Base-by-base conservation (phyloP, 2,113 vertebrate species). In the Phoenicopterus ruber region DNA sequence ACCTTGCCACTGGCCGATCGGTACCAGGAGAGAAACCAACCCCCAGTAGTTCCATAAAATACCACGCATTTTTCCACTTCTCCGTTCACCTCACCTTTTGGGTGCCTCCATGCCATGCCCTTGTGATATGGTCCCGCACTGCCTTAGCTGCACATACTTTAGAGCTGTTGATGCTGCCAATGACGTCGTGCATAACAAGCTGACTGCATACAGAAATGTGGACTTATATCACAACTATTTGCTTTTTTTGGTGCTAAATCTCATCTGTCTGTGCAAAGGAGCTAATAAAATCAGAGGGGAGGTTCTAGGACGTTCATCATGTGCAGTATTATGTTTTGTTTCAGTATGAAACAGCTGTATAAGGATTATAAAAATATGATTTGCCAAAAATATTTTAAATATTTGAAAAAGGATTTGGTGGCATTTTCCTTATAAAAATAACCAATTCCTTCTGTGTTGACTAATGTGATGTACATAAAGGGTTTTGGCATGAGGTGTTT, bases 391-490 rank as follows among this genome's bases (percentile, higher is more conserved):
- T 93, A 94, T 72, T 95, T 97, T 73, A 96, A 94, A 96, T 96
- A 93, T 94, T 96, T 97, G 63, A 88, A 77, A 95, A 94, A 88
- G 67, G 74, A 92, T 86, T 96, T 97, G 81, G 89, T 97, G 94
- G 31, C 74, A 91, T 96, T 97, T 97, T 93, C 50, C 62, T 86
- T 96, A 91, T 88, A 93, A 97, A 97, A 96, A 96, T 96, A 97
- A 96, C 83, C 38, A 40, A 17, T 91, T 96, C 92, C 94, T 94
- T 90, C 91, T 97, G 95, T 76, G 62, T 93, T 95, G 91, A 97
- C 57, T 70, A 90, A 93, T 84, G n/a, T 55, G 44, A 90, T 80
- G 69, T 66, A 76, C 57, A 87, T 85, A 81, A 94, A 93, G 63
- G 36, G 40, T 77, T 94, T 84, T 94, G 88, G 91, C 94, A 96